Percentiles rank a stretch among this genome's conserved stretches.
These are phyloP conservation scores for Pammene aurita DNA, from an alignment of 2,888 invertebrate genomes.

Conservation along the genomic window DNA sequence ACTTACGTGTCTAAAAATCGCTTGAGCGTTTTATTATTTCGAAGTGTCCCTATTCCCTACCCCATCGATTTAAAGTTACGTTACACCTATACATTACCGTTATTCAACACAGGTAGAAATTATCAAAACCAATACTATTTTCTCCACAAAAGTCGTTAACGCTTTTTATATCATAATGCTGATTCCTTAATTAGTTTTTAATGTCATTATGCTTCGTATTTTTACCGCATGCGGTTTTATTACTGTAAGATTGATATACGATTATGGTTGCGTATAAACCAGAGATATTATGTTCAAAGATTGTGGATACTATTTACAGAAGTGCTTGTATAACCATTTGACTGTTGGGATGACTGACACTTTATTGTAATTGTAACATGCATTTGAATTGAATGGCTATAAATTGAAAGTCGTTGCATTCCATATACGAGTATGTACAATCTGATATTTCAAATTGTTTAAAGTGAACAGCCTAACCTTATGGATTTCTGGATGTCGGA, in stretches of 20 bases:
- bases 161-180: conserved; percentile 27
- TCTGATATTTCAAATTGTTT: background rate
- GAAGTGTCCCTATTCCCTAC: conserved; percentile 54
- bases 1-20: conserved; percentile 72
- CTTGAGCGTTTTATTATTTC: conserved; percentile 74
- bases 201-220: conserved; percentile 22
- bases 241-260: conserved; percentile 13
- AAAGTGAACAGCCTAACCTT: background rate
- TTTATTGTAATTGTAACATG: too few relatives aligned
- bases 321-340: background rate
- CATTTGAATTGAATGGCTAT: background rate
- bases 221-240: conserved; percentile 43
- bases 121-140: conserved; percentile 14
- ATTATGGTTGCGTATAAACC: conserved; percentile 3
- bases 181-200: conserved; percentile 36
- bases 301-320: background rate
- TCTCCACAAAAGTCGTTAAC: conserved; percentile 17
- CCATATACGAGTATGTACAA: too few relatives aligned
- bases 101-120: conserved; percentile 11
- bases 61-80: conserved; percentile 63
- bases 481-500: too few relatives aligned
- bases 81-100: conserved; percentile 30
- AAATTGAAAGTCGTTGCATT: background rate
- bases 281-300: conserved; percentile 9
- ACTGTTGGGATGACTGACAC: too few relatives aligned